Evolutionary conservation across 1,140 invertebrate genomes (phyloP), one percentile per base, ranked within the genome.

Genomic region (Brachionus paranguensis): DNA sequence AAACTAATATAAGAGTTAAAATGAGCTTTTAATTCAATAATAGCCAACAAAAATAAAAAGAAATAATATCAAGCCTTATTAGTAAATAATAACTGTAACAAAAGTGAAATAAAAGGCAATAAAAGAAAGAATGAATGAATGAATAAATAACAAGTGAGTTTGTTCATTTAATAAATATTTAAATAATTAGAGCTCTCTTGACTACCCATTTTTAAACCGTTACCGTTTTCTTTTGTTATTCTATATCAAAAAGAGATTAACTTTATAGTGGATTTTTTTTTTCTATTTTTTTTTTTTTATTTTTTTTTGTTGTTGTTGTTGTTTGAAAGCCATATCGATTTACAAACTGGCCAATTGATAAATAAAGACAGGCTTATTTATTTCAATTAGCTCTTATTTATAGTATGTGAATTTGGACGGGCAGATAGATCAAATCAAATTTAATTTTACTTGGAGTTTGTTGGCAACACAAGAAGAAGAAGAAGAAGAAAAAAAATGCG

Each of bases 131-230:
- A 72, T 72, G 68, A 72, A 72, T 45, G 37, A 72, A 72, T 72
- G 68, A 72, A 72, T 72, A 72, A 72, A 72, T 72, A 72, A 43
- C 68, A 72, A 72, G 68, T 72, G 68, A 72, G 68, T 72, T 72
- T 72, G 68, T 72, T 72, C 68, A 72, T 72, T 72, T 72, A 41
- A 72, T 72, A 72, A 72, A 72, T 72, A 72, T 72, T 72, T 72
- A 72, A 72, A 72, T 72, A 72, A 72, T 72, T 72, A 72, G 68
- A 72, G 12, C 33, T 60, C 17, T 60, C 53, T 60, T 60, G 53
- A 60, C 53, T 72, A 72, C 68, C 68, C 41, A 72, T 72, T 72
- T 72, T 41, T 43, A 72, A 20, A 72, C 68, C 68, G 68, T 72
- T 72, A 72, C 33, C 17, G n/a, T 68, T 68, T 68, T 72, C 68